Base-by-base conservation (phyloP, 2,113 vertebrate genomes). In the Maccullochella peelii region DNA sequence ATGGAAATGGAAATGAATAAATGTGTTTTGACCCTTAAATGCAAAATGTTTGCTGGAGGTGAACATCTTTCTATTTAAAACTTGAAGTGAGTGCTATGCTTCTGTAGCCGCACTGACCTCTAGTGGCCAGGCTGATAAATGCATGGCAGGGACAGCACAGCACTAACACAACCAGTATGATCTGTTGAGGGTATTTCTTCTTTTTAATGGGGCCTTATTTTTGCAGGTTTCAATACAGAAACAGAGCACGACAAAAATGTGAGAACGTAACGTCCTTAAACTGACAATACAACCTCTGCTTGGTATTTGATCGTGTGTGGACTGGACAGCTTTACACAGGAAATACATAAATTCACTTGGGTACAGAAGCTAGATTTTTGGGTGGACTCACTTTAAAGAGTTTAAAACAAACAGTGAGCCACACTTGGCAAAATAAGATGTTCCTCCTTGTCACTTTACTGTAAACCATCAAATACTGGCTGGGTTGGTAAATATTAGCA, bases 121-220 rank as follows among this genome's bases (percentile, higher is more conserved):
- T 83, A n/a, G 86, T 80, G 90, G 89, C 3, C 78, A 73, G 6
- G 7, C 30, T 42, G 21, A 82, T 27, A 25, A 82, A 8, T 69
- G 62, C 85, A 77, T 1, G 27, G 38, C 42, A 38, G 6, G 5
- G 8, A 69, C 12, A 33, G 1, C 10, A 33, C 11, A 38, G 10
- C 47, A 16, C 20, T 6, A 8, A 10, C 6, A 69, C 36, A 16
- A 47, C 38, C 12, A 27, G 1, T 6, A 8, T 21, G 9, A 42
- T 25, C 40, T 44, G 8, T 4, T 23, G 36, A 50, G 12, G 16
- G 61, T 33, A 14, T 27, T 18, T 0, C 44, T 79, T 82, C 77
- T 63, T 73, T 47, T 57, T 49, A 21, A 21, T 23, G 4, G 11
- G 0, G 2, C 5, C 25, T 11, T 18, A 7, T 66, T 36, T 27